Percentiles rank a stretch among this genome's conserved stretches.
These are phyloP conservation scores for Clostera curtula DNA, from an alignment of 2,888 invertebrate species.

Conservation along the genomic window DNA sequence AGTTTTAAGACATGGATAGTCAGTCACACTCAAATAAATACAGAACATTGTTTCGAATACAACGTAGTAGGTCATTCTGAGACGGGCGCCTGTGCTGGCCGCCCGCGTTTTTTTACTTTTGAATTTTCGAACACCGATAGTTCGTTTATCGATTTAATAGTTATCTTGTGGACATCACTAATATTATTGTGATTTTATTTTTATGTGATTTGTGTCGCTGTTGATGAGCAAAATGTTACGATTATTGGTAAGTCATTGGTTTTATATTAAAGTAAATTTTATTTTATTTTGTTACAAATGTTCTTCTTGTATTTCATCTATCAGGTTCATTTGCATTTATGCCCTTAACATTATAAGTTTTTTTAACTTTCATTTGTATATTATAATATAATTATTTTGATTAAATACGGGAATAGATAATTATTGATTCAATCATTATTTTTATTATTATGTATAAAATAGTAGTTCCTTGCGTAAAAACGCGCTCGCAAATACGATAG, in stretches of 20 bases:
- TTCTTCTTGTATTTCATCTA: too few species aligned
- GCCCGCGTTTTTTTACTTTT: slow-evolving; percentile 27
- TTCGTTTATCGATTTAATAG: slow-evolving; percentile 11
- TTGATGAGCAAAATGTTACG: slow-evolving; percentile 16
- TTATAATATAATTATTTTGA: too few species aligned
- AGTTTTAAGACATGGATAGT: slow-evolving; percentile 1
- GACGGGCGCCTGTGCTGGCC: slow-evolving; percentile 25
- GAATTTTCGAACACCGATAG: slow-evolving; percentile 11
- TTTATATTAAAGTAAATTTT: too few species aligned
- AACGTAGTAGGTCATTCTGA: slow-evolving; percentile 26
- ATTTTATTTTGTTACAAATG: too few species aligned
- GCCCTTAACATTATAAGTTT: too few species aligned
- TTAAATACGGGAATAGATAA: too few species aligned
- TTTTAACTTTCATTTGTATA: too few species aligned
- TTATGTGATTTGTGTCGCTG: slow-evolving; percentile 3
- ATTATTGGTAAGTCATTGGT: slow-evolving; percentile 24
- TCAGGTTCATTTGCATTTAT: too few species aligned
- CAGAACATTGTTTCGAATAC: slow-evolving; percentile 14
- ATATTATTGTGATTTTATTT: slow-evolving; percentile 13
- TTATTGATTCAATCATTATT: too few species aligned
- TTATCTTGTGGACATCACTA: slow-evolving; percentile 1
- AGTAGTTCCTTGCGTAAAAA: too few species aligned
- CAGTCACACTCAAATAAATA: slow-evolving; percentile 17
- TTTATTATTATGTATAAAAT: too few species aligned
- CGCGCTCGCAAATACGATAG: too few species aligned